Evolutionary conservation across 2,797 vertebrate species (phyloP).

Genomic region (Coluber constrictor): DNA sequence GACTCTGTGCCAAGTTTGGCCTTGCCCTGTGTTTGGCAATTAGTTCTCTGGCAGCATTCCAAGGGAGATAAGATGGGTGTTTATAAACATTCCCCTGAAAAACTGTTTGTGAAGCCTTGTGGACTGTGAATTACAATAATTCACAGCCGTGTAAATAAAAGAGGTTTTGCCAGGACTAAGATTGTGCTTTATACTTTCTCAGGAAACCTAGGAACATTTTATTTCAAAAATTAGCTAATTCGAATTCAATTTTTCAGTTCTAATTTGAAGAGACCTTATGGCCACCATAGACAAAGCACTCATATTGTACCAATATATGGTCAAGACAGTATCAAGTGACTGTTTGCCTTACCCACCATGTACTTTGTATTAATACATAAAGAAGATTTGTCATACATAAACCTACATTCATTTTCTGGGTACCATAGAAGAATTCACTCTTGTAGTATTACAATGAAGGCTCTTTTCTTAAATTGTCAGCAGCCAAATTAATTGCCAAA

Average conservation of each 20-base stretch:
- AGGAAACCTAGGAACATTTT: too few relatives aligned
- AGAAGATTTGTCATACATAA: not conserved
- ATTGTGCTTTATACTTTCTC: too few relatives aligned
- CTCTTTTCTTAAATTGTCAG: not conserved
- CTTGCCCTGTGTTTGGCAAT: too few relatives aligned
- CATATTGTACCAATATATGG: not conserved
- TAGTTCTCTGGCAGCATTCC: too few relatives aligned
- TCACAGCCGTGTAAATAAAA: too few relatives aligned
- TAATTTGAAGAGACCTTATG: not conserved
- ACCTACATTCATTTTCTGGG: not conserved
- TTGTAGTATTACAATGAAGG: not conserved
- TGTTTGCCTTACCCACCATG: not conserved
- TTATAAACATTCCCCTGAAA: too few relatives aligned
- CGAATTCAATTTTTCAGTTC: not conserved
- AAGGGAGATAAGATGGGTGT: too few relatives aligned
- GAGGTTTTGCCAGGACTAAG: too few relatives aligned
- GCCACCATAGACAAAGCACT: not conserved
- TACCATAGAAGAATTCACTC: not conserved
- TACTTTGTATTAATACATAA: not conserved
- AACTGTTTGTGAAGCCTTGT: too few relatives aligned
- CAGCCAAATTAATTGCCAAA: not conserved
- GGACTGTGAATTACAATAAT: too few relatives aligned
- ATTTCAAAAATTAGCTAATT: not conserved
- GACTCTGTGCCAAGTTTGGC: too few relatives aligned
- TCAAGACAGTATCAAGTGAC: not conserved